phyloP scores from a whole-genome alignment of 2,888 invertebrate species.

The Zhengitettix transpicula region DNA sequence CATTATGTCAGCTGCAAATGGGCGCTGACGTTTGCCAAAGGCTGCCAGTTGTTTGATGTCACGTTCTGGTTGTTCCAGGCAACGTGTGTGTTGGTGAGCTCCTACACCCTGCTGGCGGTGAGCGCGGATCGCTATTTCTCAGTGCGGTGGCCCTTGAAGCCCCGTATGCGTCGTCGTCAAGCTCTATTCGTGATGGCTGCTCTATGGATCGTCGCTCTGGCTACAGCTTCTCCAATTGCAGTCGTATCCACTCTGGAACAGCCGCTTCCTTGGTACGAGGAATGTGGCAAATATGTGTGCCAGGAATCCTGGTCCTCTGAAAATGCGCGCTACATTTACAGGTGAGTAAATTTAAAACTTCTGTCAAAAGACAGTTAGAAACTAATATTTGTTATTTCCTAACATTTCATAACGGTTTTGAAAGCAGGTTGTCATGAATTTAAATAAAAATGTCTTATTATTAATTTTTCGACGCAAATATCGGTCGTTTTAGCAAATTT shows the following conservation, averaged over 20 bases:
- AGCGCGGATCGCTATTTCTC: constrained; percentile 81
- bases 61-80: constrained; percentile 30
- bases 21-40: too few species aligned
- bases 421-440: too few species aligned
- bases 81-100: constrained; percentile 66
- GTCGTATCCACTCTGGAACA: constrained; percentile 51
- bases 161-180: constrained; percentile 55
- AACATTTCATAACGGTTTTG: too few species aligned
- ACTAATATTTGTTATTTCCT: too few species aligned
- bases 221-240: constrained; percentile 67
- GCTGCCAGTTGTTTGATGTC: too few species aligned
- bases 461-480: too few species aligned
- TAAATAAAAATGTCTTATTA: too few species aligned
- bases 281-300: constrained; percentile 34
- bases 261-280: constrained; percentile 42
- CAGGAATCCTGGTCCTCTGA: constrained; percentile 27
- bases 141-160: constrained; percentile 74
- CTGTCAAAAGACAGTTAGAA: too few species aligned
- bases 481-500: too few species aligned
- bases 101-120: constrained; percentile 80
- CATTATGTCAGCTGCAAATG: too few species aligned
- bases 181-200: constrained; percentile 50
- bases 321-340: constrained; percentile 15
- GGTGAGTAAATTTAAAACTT: constrained; percentile 3
- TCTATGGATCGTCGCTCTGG: constrained; percentile 60